Evolutionary conservation across 2,113 vertebrate species (phyloP).

Genomic region (Lampris megalopsis): DNA sequence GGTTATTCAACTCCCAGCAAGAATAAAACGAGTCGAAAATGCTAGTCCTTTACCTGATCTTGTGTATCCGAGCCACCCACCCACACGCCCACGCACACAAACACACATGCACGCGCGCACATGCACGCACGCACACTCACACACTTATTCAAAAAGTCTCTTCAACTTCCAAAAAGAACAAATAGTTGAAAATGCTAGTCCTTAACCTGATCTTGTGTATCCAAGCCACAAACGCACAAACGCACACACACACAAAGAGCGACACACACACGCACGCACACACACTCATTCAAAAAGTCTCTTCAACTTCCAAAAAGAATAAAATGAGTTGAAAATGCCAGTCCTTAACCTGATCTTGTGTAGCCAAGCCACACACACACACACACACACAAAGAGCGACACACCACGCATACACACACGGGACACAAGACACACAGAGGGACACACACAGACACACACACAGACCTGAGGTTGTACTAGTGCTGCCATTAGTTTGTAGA

Average conservation of each 20-base stretch:
- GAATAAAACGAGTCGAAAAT: not conserved
- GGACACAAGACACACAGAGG: not conserved
- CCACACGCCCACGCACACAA: conserved; percentile 9
- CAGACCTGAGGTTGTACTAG: not conserved
- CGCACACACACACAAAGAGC: not conserved
- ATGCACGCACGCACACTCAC: not conserved
- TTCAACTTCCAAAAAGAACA: no score
- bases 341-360: conserved; percentile 13
- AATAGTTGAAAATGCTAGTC: no score
- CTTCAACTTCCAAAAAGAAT: not conserved
- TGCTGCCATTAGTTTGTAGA: not conserved
- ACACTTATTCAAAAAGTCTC: not conserved
- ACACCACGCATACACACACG: not conserved
- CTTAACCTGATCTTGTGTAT: no score
- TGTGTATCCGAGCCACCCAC: not conserved
- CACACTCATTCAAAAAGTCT: not conserved
- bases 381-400: conserved; percentile 9
- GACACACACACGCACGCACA: not conserved
- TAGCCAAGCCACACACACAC: not conserved
- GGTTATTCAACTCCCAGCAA: not conserved
- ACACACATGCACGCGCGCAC: not conserved
- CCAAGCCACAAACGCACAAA: not conserved
- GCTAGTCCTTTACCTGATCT: conserved; percentile 16
- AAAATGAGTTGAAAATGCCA: not conserved
- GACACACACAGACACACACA: no score